Conservation (phyloP, 2,888 invertebrate species). For the Oscheius sp. region DNA sequence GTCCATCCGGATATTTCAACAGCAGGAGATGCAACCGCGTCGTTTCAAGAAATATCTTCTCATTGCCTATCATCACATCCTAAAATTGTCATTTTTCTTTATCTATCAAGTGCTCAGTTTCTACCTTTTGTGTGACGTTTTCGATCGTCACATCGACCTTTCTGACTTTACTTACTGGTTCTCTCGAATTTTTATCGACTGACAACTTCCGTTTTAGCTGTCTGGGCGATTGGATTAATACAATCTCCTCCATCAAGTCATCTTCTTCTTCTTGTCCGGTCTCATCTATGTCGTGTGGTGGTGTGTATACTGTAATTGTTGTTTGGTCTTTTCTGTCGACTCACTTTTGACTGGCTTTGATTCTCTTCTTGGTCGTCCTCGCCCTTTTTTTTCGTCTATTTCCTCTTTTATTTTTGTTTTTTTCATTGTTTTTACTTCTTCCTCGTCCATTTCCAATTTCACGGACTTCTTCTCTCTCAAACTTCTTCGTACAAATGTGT, state of each 20-base stretch:
- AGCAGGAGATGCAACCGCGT: neutral
- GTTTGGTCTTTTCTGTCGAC: neutral
- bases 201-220: neutral
- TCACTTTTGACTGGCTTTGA: conserved; percentile 10
- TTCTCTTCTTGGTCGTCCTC: conserved; percentile 9
- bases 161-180: neutral
- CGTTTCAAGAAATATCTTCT: conserved; percentile 1
- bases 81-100: neutral
- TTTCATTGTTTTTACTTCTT: neutral
- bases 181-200: neutral
- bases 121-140: neutral
- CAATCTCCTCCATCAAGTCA: neutral
- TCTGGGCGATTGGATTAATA: neutral
- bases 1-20: neutral
- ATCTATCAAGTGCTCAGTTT: neutral
- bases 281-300: neutral
- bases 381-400: no score
- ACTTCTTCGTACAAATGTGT: no score
- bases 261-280: neutral
- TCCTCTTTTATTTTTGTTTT: neutral
- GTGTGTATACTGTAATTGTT: neutral
- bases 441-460: conserved; percentile 1
- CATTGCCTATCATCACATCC: conserved; percentile 14
- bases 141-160: neutral
- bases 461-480: neutral